Evolutionary conservation across 2,888 invertebrate genomes (phyloP), one percentile per base, ranked within the genome.

Genomic region (Conistra vaccinii): DNA sequence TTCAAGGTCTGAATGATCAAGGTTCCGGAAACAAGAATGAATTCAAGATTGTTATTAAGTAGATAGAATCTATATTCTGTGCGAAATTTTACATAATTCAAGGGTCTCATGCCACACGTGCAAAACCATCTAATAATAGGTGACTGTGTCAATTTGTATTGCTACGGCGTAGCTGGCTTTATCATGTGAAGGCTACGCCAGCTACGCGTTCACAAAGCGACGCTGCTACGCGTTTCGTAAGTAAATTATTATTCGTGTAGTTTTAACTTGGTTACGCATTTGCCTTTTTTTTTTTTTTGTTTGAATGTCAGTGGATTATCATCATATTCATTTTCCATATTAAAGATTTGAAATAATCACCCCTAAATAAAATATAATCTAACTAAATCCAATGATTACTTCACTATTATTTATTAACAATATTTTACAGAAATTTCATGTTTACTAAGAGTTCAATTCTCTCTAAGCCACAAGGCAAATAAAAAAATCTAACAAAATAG

Each of bases 161-260:
- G 63, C 58, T 77, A 45, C 77, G 71, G 23, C 71, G 63, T 79
- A 78, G 63, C 35, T 32, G 9, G 42, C 53, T 23, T 7, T 23
- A 29, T 20, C 20, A 39, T 45, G 45, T 29, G 42, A 57, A 51
- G 17, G 42, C 62, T 57, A 32, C 67, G 67, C 48, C 32, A 32
- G 32, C 51, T 63, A 35, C 57, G 51, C 5, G 42, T 29, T 78
- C 20, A 12, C 70, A 51, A 65, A 69, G 62, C 76, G 6, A 23
- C 23, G 26, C 3, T 26, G 23, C 20, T 45, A 61, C 12, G 29
- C 20, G 14, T 48, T 29, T 51, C 23, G 29, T 76, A 10, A 1
- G 14, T 63, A 29, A 45, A 29, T 17, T 6, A 14, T 55, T 32
- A 53, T 60, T 45, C 26, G 20, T n/a, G n/a, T 57, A 17, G 9